Conservation (phyloP, 2,113 vertebrate species). For the Sterna hirundo region DNA sequence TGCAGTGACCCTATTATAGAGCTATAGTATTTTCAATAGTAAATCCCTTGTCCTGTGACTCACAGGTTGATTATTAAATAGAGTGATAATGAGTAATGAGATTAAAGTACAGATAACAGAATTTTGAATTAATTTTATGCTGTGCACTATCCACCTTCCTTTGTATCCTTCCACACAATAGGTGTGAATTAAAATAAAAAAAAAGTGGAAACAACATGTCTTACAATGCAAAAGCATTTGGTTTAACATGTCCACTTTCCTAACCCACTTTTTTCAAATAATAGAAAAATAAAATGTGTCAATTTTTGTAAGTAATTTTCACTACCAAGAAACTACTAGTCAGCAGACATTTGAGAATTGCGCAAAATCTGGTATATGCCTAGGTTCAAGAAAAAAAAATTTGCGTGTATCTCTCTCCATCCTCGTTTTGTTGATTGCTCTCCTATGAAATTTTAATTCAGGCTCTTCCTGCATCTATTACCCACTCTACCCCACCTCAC, state of each 20-base stretch:
- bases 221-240: not conserved
- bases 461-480: not conserved
- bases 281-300: not conserved
- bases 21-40: not conserved
- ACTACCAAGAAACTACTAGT: not conserved
- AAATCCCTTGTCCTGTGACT: not conserved
- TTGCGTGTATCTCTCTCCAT: not conserved
- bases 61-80: not conserved
- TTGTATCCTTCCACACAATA: not conserved
- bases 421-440: not conserved
- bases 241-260: not conserved
- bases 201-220: not conserved
- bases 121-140: not conserved
- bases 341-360: not conserved
- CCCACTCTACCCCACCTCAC: fast-evolving
- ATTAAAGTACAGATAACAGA: not conserved
- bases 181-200: not conserved
- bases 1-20: not conserved
- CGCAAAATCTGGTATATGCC: not conserved
- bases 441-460: not conserved
- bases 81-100: not conserved
- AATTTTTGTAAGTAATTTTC: not conserved
- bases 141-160: not conserved
- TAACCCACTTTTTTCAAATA: not conserved
- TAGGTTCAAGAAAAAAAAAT: not conserved